Conservation (phyloP, 2,888 invertebrate genomes). For the Vannuccia rotundouncinata region DNA sequence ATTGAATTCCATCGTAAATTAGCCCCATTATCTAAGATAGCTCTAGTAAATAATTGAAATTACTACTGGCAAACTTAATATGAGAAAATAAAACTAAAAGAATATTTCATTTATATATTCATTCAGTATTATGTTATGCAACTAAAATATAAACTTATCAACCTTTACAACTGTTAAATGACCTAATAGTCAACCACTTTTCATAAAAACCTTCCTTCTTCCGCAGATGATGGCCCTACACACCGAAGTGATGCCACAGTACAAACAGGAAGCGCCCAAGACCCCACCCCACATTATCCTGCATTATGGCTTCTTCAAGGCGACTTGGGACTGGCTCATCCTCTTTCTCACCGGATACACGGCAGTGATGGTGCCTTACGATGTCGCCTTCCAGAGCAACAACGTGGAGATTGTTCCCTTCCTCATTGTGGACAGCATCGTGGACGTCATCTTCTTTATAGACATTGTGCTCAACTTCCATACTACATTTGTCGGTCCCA, state of each 20-base stretch:
- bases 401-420: conserved; percentile 62
- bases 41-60: too few relatives aligned
- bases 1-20: too few relatives aligned
- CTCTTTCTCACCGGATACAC: conserved; percentile 99
- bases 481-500: conserved; percentile 92
- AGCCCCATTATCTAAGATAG: too few relatives aligned
- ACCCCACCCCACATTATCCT: conserved; percentile 98
- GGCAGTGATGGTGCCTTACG: conserved; percentile 95
- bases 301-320: conserved; percentile 98
- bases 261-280: conserved; percentile 88
- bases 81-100: too few relatives aligned
- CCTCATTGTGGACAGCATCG: conserved; percentile 68
- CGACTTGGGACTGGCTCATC: conserved; percentile 99
- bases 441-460: conserved; percentile 99
- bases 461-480: conserved; percentile 99
- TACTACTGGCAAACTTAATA: too few relatives aligned
- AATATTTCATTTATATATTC: too few relatives aligned
- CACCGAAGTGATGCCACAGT: conserved; percentile 46
- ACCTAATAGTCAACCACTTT: too few relatives aligned
- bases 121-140: too few relatives aligned
- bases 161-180: too few relatives aligned
- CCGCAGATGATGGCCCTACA: too few relatives aligned
- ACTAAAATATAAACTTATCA: too few relatives aligned
- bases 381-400: conserved; percentile 99
- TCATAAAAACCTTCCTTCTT: too few relatives aligned